Evolutionary conservation across 2,113 vertebrate genomes (phyloP).

Genomic region (Ptychochromis oligacanthus): DNA sequence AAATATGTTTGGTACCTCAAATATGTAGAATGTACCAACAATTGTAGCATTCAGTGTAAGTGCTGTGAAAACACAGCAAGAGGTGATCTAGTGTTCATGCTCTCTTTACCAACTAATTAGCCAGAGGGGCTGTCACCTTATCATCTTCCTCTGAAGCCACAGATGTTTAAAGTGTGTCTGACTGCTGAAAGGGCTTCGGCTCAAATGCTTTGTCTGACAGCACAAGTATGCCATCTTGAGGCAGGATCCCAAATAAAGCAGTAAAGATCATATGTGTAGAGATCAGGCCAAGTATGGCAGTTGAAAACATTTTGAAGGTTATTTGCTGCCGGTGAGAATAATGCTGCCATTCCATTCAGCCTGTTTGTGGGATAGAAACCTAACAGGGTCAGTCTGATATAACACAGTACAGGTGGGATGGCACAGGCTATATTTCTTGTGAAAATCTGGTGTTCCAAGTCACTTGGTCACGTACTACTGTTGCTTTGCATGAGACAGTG

Average conservation of each 20-base stretch:
- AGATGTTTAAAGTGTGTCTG: background rate
- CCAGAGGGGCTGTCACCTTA: background rate
- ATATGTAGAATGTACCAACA: background rate
- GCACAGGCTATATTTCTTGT: too few relatives aligned
- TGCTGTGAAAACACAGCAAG: background rate
- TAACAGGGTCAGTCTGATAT: too few relatives aligned
- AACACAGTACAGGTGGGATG: too few relatives aligned
- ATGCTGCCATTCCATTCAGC: background rate
- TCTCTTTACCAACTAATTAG: background rate
- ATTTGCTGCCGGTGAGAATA: background rate
- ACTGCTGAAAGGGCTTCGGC: background rate
- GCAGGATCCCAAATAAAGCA: background rate
- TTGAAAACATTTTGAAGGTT: background rate
- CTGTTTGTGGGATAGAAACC: too few relatives aligned
- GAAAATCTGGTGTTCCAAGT: too few relatives aligned
- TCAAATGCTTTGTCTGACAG: background rate
- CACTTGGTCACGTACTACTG: too few relatives aligned
- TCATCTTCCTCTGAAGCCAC: background rate
- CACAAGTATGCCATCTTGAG: too few relatives aligned
- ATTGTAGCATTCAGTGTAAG: background rate
- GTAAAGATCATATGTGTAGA: background rate
- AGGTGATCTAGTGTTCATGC: constrained; percentile 4
- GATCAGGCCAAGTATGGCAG: background rate
- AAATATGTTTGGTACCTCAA: background rate
- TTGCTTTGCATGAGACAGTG: background rate